These are phyloP conservation scores for Chromis chromis DNA, from an alignment of 2,797 vertebrate species.

Conservation along the genomic window DNA sequence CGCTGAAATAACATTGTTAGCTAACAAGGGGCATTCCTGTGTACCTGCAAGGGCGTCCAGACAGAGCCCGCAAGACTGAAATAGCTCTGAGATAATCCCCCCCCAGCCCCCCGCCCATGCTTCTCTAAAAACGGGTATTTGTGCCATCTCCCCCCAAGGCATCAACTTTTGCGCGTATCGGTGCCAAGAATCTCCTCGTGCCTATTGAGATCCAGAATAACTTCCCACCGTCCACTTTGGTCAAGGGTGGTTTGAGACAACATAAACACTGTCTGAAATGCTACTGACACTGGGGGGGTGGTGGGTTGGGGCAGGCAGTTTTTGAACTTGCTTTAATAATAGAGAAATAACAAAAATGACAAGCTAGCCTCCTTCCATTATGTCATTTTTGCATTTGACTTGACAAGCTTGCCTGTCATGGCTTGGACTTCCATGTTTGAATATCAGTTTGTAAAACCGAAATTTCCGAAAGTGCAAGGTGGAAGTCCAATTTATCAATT, in stretches of 20 bases:
- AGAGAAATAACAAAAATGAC: not conserved
- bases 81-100: constrained; percentile 81
- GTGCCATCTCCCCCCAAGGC: constrained; percentile 70
- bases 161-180: constrained; percentile 54
- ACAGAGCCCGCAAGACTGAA: constrained; percentile 75
- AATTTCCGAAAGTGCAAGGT: no score
- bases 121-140: constrained; percentile 74
- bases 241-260: constrained; percentile 62
- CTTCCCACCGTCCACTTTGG: constrained; percentile 59
- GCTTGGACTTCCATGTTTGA: no score
- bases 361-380: no score
- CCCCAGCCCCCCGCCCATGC: constrained; percentile 52
- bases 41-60: constrained; percentile 76
- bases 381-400: no score
- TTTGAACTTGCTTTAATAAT: constrained; percentile 18
- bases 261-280: constrained; percentile 67
- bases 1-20: constrained; percentile 70
- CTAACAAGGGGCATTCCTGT: constrained; percentile 78
- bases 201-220: constrained; percentile 75
- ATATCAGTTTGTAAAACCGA: no score
- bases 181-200: constrained; percentile 80
- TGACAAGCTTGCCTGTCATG: no score
- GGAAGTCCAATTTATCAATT: no score
- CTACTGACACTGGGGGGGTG: constrained; percentile 44
- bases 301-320: not conserved